Base-by-base conservation (phyloP, 1,140 invertebrate species). In the Sitodiplosis mosellana region DNA sequence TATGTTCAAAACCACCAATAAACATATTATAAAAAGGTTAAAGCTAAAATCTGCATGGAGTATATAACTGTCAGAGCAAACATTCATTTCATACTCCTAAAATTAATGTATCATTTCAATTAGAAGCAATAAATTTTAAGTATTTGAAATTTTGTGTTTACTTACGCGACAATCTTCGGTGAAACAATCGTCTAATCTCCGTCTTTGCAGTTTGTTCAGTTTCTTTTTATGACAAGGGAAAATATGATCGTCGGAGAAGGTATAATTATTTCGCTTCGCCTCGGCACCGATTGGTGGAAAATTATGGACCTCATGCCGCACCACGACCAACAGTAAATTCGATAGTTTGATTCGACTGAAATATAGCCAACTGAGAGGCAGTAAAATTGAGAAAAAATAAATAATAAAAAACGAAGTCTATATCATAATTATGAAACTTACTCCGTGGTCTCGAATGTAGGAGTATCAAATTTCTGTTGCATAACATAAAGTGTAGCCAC, bases 251-350 rank as follows among this genome's bases (percentile, higher is more conserved):
- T 73, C 62, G 55, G 68, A 55, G 50, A 60, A 27, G 3, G 27
- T 27, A 10, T 27, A 27, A 10, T 27, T 27, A 5, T 5, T 27
- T 27, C 10, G 45, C 47, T 54, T 49, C 57, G 66, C 44, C 54
- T 69, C 59, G 34, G 57, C 52, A 45, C 65, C 56, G 51, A 69
- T 60, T 55, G 44, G 62, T 56, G 51, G 62, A 49, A 56, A 54
- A 20, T 61, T 56, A 17, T 46, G 63, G 58, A 52, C 69, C 54
- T 63, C 52, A 44, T 67, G 68, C 47, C 64, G 59, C 17, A 65
- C 60, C 1, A 87, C 81, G 4, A 91, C 71, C 40, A 92, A 65
- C 10, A 92, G 58, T 44, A 92, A 66, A 68, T 92, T 92, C 10
- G 81, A 83, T 52, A 80, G 70, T 1, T 76, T 74, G 42, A 87